Conservation (phyloP, 2,113 vertebrate genomes). For the Chionodraco myersi region DNA sequence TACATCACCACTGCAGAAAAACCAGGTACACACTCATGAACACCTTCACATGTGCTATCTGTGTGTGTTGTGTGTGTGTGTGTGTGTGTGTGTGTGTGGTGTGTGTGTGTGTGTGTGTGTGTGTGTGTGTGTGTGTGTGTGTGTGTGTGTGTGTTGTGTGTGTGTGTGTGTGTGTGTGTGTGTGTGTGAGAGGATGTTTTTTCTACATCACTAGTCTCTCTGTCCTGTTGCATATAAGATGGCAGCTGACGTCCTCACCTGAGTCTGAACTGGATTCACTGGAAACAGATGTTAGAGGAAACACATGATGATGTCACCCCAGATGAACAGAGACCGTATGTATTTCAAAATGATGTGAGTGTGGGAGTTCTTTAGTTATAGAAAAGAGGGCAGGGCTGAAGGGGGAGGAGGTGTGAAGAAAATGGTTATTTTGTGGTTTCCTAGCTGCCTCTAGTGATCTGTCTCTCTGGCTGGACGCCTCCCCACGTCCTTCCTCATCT, state of each 20-base stretch:
- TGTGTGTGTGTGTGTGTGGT: too few relatives aligned
- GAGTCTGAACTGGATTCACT: constrained; percentile 62
- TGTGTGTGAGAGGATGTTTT: background rate
- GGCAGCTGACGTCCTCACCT: constrained; percentile 52
- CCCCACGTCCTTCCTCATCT: background rate
- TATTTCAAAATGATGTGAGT: constrained; percentile 21
- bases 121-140: constrained; percentile 10
- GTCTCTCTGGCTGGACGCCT: constrained; percentile 1
- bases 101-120: background rate
- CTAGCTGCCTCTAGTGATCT: constrained; percentile 1
- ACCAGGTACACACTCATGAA: constrained; percentile 18
- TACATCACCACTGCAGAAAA: constrained; percentile 36
- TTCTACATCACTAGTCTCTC: constrained; percentile 2
- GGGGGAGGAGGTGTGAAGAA: background rate
- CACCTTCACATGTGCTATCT: constrained; percentile 21
- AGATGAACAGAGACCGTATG: constrained; percentile 22
- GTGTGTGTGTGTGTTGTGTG: background rate
- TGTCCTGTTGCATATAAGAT: constrained; percentile 15
- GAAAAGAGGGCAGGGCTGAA: background rate
- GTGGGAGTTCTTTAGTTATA: background rate
- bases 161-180: constrained; percentile 9
- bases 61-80: too few relatives aligned
- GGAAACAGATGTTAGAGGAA: constrained; percentile 72
- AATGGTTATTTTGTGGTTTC: constrained; percentile 4
- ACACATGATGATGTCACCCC: constrained; percentile 72